Percentiles rank a stretch among this genome's conserved stretches.
These are phyloP conservation scores for Tetragnatha montana DNA, from an alignment of 2,888 invertebrate species.

Conservation along the genomic window DNA sequence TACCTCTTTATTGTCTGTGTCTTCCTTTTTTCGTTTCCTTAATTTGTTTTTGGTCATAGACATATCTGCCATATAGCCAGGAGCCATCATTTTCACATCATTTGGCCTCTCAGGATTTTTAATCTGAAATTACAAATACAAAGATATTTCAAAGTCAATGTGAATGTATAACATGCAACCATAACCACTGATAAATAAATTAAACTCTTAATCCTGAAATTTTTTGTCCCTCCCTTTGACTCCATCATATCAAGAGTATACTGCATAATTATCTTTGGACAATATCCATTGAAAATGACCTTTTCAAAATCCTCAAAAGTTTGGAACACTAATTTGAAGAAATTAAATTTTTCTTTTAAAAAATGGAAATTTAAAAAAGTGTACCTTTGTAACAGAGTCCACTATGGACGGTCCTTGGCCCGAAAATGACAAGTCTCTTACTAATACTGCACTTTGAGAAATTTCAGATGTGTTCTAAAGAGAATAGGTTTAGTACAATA, in stretches of 20 bases:
- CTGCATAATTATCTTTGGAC: too few relatives aligned
- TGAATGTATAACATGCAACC: not conserved
- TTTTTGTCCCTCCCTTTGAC: too few relatives aligned
- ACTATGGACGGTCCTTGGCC: constrained; percentile 18
- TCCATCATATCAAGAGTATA: too few relatives aligned
- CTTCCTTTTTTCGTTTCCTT: constrained; percentile 44
- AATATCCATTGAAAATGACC: too few relatives aligned
- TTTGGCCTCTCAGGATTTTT: constrained; percentile 45
- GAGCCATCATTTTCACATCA: constrained; percentile 51
- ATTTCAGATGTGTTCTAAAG: constrained; percentile 44
- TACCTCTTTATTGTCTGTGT: constrained; percentile 41
- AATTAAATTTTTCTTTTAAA: too few relatives aligned
- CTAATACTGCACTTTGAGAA: constrained; percentile 23
- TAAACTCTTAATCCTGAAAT: not conserved
- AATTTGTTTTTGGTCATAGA: not conserved
- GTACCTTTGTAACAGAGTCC: constrained; percentile 35
- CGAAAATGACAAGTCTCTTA: constrained; percentile 33
- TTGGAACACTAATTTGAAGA: too few relatives aligned
- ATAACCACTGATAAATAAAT: not conserved
- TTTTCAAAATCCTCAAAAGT: too few relatives aligned
- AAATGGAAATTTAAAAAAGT: too few relatives aligned
- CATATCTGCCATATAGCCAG: constrained; percentile 48
- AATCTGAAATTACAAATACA: constrained; percentile 21
- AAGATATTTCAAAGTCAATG: not conserved
- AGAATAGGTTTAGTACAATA: not conserved